Base-by-base conservation (phyloP, 2,888 invertebrate species). In the Tryphoninae sp. region DNA sequence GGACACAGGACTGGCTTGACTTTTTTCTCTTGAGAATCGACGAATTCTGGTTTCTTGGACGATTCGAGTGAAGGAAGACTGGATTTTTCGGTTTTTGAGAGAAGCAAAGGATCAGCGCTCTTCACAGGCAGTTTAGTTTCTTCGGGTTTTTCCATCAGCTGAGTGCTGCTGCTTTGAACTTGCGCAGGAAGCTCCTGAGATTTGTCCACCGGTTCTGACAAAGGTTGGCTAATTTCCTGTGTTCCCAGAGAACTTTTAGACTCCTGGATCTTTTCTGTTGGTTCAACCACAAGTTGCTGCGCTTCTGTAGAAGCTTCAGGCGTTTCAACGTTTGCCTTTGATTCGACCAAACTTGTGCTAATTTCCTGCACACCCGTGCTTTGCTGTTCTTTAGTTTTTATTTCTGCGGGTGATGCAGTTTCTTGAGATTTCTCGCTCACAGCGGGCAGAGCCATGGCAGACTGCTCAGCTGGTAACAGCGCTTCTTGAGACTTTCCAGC, bases 311-410 rank as follows among this genome's bases (percentile, higher is more conserved):
- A 40, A 42, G 4, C 16, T 67, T 23, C 23, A 19, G 45, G 1
- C 19, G 0, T 13, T 45, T 45, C 11, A 11, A 13, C 13, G 72
- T 49, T 55, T 78, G 40, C 73, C 53, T 23, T 67, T 78, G 22
- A 67, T 59, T 80, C 75, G 58, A 33, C 59, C 33, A 67, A 9
- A 33, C n/a, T 49, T 33, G 33, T 6, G 33, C 26, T 67, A 23
- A 40, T 2, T 49, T 67, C n/a, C n/a, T 58, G 13, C 45, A 45
- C 2, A 42, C 40, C n/a, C 26, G 68, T 53, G 26, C 81, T 80
- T 64, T 80, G 78, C 1, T 78, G 58, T 64, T 79, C 84, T n/a
- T 69, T 55, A 69, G 82, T 82, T 42, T 22, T 59, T 19, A 53
- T 51, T 74, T 86, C 83, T 33, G 65, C 42, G n/a, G 71, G 55